Percentiles rank a stretch among this genome's conserved stretches.
phyloP scores from a whole-genome alignment of 92 coral and sea anemone species.

The Virgularia gustaviana region DNA sequence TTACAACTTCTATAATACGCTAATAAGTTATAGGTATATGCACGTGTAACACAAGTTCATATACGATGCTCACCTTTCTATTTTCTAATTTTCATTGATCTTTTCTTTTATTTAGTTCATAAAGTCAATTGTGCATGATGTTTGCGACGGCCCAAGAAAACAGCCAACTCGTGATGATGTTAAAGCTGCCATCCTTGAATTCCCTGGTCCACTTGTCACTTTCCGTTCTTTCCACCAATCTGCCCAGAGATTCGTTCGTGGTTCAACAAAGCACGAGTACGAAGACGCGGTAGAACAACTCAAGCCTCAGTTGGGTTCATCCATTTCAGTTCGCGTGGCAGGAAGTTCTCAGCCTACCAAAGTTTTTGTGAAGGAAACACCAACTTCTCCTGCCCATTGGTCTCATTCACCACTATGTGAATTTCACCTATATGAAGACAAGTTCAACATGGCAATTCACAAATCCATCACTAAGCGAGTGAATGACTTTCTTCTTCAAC shows the following conservation, averaged over 20 bases:
- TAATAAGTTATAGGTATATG: no score
- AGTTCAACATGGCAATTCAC: background rate
- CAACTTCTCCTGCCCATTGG: background rate
- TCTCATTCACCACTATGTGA: constrained; percentile 4
- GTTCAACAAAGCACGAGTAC: constrained; percentile 1
- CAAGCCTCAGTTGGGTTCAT: background rate
- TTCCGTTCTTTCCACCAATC: no score
- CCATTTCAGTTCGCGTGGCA: constrained; percentile 1
- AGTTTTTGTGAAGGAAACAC: constrained; percentile 7
- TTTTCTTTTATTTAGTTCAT: background rate
- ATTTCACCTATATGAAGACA: background rate
- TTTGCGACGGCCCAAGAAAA: constrained; percentile 12
- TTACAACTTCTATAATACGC: no score
- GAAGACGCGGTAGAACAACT: constrained; percentile 9
- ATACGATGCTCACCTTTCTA: no score
- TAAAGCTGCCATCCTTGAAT: constrained; percentile 1
- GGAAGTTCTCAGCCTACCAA: constrained; percentile 1
- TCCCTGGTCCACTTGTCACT: constrained; percentile 2
- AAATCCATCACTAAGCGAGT: background rate
- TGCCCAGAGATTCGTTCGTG: constrained; percentile 9
- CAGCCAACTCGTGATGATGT: background rate
- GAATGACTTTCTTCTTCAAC: background rate
- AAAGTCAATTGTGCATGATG: constrained; percentile 8
- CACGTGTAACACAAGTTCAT: no score
- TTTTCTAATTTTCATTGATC: background rate